Percentiles rank a stretch among this genome's conserved stretches.
Conservation (phyloP, 2,888 invertebrate genomes). For the Euzetes globulus region DNA sequence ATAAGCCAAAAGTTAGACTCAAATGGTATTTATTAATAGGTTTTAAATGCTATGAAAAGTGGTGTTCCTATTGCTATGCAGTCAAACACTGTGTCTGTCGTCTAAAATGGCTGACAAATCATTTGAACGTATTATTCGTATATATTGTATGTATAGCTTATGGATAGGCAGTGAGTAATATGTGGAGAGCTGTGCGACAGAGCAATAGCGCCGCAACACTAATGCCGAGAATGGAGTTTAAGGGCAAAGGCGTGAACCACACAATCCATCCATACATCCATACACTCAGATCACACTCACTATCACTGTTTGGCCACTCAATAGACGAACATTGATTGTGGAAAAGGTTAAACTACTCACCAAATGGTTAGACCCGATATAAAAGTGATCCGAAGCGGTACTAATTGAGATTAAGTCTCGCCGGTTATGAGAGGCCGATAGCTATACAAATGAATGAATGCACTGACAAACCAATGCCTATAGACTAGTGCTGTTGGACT, state of each 20-base stretch:
- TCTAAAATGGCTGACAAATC: slow-evolving; percentile 24
- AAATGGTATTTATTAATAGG: background rate
- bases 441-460: background rate
- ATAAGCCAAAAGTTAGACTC: background rate
- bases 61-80: background rate
- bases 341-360: no score
- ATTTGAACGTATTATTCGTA: background rate
- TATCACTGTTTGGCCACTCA: no score
- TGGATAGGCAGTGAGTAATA: background rate
- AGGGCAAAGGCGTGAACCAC: slow-evolving; percentile 22
- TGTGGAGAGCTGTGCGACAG: background rate
- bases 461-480: background rate
- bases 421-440: background rate
- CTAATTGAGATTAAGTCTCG: background rate
- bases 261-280: background rate
- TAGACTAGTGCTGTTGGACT: background rate
- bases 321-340: no score
- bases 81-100: background rate
- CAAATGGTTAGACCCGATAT: no score
- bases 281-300: background rate
- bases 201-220: background rate
- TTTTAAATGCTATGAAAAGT: background rate
- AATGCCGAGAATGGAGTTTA: slow-evolving; percentile 17
- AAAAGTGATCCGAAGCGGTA: no score
- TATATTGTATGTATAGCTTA: background rate